A percentile compares a stretch with the other conserved stretches of the same genome.
Conservation (phyloP, 2,113 vertebrate species). For the Gavia stellata region DNA sequence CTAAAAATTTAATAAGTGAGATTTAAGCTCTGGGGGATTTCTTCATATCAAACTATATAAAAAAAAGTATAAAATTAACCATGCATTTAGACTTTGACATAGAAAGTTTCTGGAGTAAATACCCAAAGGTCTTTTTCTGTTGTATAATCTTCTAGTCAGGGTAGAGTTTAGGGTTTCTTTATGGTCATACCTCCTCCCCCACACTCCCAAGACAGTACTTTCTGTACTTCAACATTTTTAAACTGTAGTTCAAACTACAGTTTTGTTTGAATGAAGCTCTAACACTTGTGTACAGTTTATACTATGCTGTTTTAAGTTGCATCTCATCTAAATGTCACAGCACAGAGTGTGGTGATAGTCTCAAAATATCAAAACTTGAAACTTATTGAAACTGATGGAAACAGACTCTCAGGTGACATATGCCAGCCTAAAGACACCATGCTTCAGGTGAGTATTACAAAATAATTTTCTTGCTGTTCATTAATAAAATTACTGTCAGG, state of each 20-base stretch:
- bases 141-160: neutral
- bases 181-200: rapidly evolving
- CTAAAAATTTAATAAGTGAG: neutral
- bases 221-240: neutral
- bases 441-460: neutral
- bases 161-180: neutral
- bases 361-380: neutral
- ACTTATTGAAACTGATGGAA: neutral
- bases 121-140: neutral
- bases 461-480: neutral
- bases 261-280: neutral
- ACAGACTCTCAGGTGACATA: no score
- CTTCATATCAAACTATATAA: neutral
- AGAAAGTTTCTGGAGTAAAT: neutral
- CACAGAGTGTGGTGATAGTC: neutral
- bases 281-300: neutral
- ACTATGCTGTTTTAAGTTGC: neutral
- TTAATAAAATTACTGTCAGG: neutral
- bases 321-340: neutral
- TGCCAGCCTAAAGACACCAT: neutral
- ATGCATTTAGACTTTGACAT: neutral
- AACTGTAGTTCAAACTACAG: neutral
- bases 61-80: neutral
- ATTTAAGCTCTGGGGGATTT: neutral
- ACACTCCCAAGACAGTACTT: neutral